Evolutionary conservation across 2,797 vertebrate genomes (phyloP).

Genomic region (Trichosurus vulpecula): DNA sequence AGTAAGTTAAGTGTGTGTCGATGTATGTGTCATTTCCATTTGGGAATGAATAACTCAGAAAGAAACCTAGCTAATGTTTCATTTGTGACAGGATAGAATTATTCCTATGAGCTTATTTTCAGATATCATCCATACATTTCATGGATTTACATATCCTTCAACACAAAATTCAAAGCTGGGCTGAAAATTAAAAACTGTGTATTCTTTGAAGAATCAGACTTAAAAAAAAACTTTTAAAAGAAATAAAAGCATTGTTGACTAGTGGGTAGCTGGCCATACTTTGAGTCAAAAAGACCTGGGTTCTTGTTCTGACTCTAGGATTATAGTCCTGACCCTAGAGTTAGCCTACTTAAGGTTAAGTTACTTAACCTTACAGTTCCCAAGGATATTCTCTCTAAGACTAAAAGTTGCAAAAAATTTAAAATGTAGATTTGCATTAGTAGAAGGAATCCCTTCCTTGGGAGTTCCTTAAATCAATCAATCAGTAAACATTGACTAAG

Average conservation of each 20-base stretch:
- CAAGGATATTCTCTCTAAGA: neutral
- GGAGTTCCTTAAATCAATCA: neutral
- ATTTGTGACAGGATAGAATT: neutral
- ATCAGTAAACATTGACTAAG: neutral
- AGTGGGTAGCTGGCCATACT: too few species aligned
- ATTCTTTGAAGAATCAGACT: neutral
- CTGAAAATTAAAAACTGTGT: neutral
- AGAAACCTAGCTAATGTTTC: neutral
- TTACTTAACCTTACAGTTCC: neutral
- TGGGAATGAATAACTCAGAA: neutral
- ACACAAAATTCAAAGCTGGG: neutral
- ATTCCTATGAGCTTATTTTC: conserved; percentile 13
- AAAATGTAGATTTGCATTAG: neutral
- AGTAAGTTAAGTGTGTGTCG: accelerated
- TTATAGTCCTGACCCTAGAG: neutral
- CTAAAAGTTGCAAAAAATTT: neutral
- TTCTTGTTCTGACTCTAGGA: neutral
- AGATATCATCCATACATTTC: conserved; percentile 28
- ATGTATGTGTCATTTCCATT: accelerated
- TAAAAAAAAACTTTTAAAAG: too few species aligned
- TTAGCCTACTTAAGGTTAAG: neutral
- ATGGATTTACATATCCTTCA: neutral
- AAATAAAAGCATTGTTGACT: too few species aligned
- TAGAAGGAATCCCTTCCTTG: neutral
- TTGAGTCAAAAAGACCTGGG: neutral